phyloP scores from a whole-genome alignment of 2,113 vertebrate species.

The Podiceps cristatus region DNA sequence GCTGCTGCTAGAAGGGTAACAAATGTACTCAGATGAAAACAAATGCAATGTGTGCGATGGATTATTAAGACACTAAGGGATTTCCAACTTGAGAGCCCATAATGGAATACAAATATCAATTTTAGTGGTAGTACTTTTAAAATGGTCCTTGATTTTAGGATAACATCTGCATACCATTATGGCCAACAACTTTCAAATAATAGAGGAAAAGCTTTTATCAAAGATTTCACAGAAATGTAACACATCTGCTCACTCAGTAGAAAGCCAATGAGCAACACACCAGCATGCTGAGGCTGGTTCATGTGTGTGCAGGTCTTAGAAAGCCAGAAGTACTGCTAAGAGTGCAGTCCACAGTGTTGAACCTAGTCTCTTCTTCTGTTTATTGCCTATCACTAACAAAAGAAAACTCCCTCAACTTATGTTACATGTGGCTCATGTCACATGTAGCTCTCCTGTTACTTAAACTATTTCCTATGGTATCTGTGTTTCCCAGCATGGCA shows the following conservation, averaged over 20 bases:
- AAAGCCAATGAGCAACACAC: not conserved
- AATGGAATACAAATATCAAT: slow-evolving; percentile 31
- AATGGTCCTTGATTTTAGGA: not conserved
- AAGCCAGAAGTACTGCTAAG: not conserved
- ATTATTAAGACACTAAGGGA: slow-evolving; percentile 33
- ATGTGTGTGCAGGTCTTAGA: rapidly evolving
- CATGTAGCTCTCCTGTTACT: not conserved
- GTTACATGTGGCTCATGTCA: not conserved
- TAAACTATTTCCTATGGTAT: not conserved
- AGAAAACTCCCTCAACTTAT: not conserved
- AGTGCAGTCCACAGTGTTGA: not conserved
- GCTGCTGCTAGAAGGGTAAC: not conserved
- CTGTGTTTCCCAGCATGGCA: not conserved
- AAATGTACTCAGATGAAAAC: not conserved
- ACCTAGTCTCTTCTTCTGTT: not conserved
- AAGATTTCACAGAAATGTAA: not conserved
- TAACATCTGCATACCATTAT: slow-evolving; percentile 13
- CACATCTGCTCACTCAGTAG: not conserved
- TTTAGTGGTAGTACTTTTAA: not conserved
- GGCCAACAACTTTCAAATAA: not conserved
- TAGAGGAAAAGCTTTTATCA: not conserved
- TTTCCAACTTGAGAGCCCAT: slow-evolving; percentile 22
- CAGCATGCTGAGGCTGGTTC: not conserved
- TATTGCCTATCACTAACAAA: not conserved
- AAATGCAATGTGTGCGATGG: not conserved